Base-by-base conservation (phyloP, 1,140 invertebrate species). In the Neelides sp. region DNA sequence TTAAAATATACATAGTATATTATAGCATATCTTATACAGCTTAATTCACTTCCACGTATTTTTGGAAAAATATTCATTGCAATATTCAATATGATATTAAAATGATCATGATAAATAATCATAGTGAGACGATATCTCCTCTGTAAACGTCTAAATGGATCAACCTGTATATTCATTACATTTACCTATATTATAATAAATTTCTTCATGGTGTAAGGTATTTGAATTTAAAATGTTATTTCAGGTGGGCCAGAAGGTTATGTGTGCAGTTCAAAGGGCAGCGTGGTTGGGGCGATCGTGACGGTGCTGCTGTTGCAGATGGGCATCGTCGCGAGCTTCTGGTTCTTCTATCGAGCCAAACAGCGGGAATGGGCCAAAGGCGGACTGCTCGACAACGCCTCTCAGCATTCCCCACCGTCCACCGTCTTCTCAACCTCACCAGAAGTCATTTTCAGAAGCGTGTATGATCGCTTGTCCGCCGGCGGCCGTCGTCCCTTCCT, bases 291-390 rank as follows among this genome's bases (percentile, higher is more conserved):
- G n/a, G 61, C 63, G 4, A 59, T 64, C 2, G 55, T 66, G 12
- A 64, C 64, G 1, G 51, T 65, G 23, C 45, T 66, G 4, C 43
- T 66, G 7, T 37, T 66, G 7, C 65, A 68, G 40, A 51, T 64
- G 17, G 62, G 61, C 1, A 48, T 67, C 3, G 43, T 64, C 1
- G 57, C 50, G 1, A 63, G 56, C 5, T 66, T 64, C 22, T 59
- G 61, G 48, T 58, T 62, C 27, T 67, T 65, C 39, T 68, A 65
- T 48, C 60, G 64, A 30, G 58, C 59, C 41, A 63, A 64, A 32
- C 55, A 62, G 36, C 57, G 59, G 22, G 47, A 59, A 8, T 64
- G 64, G 63, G 37, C 39, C 4, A 62, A 62, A 39, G 47, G 22
- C 10, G 58, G 55, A 20, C 22, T 48, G 17, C 45, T 54, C 17